Percentiles rank a stretch among this genome's conserved stretches.
These are phyloP conservation scores for Meandrusa payeni DNA, from an alignment of 2,888 invertebrate genomes.

Conservation along the genomic window DNA sequence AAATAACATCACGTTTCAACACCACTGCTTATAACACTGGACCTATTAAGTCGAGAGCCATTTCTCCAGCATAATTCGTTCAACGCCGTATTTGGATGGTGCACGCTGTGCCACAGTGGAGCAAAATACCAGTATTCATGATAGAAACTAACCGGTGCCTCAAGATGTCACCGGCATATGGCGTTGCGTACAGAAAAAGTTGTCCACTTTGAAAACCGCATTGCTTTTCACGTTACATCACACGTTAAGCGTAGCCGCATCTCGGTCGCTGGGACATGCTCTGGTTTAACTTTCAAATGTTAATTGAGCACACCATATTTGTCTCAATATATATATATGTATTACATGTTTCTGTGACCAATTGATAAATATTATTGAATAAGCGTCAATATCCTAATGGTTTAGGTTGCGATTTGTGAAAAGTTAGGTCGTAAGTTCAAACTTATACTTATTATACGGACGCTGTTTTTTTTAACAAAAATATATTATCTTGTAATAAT, in stretches of 20 bases:
- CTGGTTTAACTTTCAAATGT: slow-evolving; percentile 44
- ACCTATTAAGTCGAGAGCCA: slow-evolving; percentile 12
- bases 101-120: slow-evolving; percentile 30
- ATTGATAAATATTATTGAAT: too few relatives aligned
- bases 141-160: slow-evolving; percentile 52
- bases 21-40: slow-evolving; percentile 9
- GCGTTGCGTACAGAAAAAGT: slow-evolving; percentile 65
- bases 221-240: slow-evolving; percentile 68
- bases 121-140: slow-evolving; percentile 55
- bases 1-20: slow-evolving; percentile 41
- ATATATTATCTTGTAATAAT: too few relatives aligned
- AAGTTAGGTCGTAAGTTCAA: too few relatives aligned
- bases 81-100: slow-evolving; percentile 25
- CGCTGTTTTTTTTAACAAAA: too few relatives aligned
- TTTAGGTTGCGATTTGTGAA: too few relatives aligned
- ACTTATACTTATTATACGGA: too few relatives aligned
- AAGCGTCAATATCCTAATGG: too few relatives aligned
- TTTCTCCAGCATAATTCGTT: slow-evolving; percentile 22
- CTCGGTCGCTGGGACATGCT: slow-evolving; percentile 43
- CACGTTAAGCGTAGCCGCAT: slow-evolving; percentile 37
- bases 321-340: not conserved
- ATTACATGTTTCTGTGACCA: too few relatives aligned
- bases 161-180: slow-evolving; percentile 40
- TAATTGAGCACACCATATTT: slow-evolving; percentile 4
- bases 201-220: slow-evolving; percentile 50